These are phyloP conservation scores for Capitella teleta DNA, from an alignment of 1,140 invertebrate genomes.

Conservation along the genomic window DNA sequence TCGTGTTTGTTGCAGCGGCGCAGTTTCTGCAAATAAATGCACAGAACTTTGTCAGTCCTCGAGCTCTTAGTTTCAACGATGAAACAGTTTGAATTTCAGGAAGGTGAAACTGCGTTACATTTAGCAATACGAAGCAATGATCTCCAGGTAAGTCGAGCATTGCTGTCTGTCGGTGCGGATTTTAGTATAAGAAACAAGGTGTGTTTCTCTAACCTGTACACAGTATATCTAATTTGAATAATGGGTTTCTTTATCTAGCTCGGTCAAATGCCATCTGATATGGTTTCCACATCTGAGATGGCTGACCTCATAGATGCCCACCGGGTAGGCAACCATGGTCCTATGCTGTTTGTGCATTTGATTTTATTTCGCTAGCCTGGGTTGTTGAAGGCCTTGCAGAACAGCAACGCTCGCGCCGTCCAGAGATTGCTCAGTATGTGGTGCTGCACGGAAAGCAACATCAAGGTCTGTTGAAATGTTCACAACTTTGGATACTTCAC, in stretches of 20 bases:
- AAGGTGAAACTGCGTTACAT: slow-evolving; percentile 24
- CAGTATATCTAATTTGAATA: not conserved
- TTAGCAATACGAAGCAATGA: slow-evolving; percentile 18
- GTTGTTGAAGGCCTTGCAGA: slow-evolving; percentile 17
- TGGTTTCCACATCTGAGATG: not conserved
- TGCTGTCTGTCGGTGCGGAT: slow-evolving; percentile 24
- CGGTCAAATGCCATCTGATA: not conserved
- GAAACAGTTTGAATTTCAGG: slow-evolving; percentile 11
- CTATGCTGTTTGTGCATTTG: not conserved
- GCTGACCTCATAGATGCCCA: not conserved
- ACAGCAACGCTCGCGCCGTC: slow-evolving; percentile 14
- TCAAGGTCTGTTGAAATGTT: slow-evolving; percentile 19
- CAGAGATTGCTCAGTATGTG: slow-evolving; percentile 17
- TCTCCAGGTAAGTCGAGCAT: slow-evolving; percentile 15
- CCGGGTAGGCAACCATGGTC: not conserved
- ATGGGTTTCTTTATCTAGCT: not conserved
- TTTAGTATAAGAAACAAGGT: slow-evolving; percentile 23
- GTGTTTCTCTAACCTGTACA: not conserved
- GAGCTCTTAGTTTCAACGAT: not conserved
- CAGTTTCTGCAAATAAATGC: slow-evolving; percentile 22
- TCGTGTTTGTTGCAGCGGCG: slow-evolving; percentile 18
- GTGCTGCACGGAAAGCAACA: slow-evolving; percentile 15
- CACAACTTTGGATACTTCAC: not conserved
- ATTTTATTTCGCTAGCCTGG: slow-evolving; percentile 14
- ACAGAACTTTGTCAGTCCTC: slow-evolving; percentile 21